phyloP scores from a whole-genome alignment of 2,113 vertebrate genomes.

The Monarcha castaneiventris region DNA sequence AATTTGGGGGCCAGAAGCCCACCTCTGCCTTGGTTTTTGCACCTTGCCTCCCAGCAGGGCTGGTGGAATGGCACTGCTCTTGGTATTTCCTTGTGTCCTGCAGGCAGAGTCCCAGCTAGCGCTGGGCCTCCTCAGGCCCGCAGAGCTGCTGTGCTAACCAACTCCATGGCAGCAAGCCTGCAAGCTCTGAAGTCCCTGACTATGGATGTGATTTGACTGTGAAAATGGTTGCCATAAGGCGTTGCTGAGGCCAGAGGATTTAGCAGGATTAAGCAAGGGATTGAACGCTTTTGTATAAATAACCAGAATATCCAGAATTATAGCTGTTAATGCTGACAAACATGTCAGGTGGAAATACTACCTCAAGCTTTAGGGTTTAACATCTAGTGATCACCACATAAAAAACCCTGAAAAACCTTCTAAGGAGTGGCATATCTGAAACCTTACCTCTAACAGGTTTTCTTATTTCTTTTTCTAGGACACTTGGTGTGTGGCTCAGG shows the following conservation, averaged over 20 bases:
- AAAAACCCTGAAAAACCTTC: not conserved
- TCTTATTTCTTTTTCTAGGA: not conserved
- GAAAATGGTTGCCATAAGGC: not conserved
- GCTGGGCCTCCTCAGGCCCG: not conserved
- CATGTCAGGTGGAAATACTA: not conserved
- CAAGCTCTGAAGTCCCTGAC: not conserved
- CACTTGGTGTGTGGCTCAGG: not conserved
- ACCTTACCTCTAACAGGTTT: not conserved
- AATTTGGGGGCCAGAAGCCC: not conserved
- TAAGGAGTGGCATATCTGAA: not conserved
- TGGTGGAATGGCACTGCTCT: not conserved
- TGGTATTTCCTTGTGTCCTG: not conserved
- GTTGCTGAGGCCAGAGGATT: not conserved
- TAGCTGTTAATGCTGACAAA: not conserved
- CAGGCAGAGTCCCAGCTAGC: not conserved
- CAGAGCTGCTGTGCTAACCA: not conserved
- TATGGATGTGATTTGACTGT: not conserved
- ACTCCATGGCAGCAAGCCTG: not conserved
- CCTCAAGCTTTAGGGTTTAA: not conserved
- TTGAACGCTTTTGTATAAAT: not conserved
- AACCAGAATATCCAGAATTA: slow-evolving; percentile 9
- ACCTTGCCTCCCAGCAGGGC: not conserved
- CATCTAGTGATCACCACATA: not conserved
- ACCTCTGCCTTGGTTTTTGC: not conserved
- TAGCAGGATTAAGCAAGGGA: slow-evolving; percentile 9